Evolutionary conservation across 2,888 invertebrate species (phyloP).

Genomic region (Schizotus pectinicornis): DNA sequence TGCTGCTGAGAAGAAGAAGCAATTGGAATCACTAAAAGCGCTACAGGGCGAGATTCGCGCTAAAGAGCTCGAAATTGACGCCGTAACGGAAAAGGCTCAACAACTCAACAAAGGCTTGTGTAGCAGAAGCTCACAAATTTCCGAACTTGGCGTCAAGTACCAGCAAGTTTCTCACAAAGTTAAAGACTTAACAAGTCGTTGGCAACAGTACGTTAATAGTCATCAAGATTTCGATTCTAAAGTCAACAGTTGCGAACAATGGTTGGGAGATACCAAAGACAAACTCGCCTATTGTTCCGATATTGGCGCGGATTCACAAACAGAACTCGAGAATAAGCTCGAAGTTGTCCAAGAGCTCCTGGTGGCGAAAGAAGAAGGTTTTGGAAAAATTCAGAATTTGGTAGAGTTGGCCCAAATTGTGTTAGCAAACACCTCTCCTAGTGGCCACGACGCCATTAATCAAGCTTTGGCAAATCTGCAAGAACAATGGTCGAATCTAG

Average conservation of each 20-base stretch:
- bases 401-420: constrained; percentile 93
- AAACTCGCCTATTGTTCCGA: constrained; percentile 89
- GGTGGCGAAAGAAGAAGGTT: constrained; percentile 92
- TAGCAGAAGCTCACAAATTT: constrained; percentile 80
- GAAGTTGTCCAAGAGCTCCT: constrained; percentile 85
- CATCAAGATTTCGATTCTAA: constrained; percentile 88
- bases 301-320: constrained; percentile 76
- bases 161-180: constrained; percentile 89
- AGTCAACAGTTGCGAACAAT: constrained; percentile 78
- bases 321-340: constrained; percentile 84
- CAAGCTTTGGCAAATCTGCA: constrained; percentile 82
- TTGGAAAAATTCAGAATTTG: constrained; percentile 82
- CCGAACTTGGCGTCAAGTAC: constrained; percentile 91
- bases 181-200: constrained; percentile 87
- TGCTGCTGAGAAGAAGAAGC: constrained; percentile 81
- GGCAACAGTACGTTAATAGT: constrained; percentile 89
- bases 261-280: constrained; percentile 82
- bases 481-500: constrained; percentile 87
- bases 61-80: constrained; percentile 91
- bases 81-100: constrained; percentile 90
- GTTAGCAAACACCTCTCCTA: constrained; percentile 87
- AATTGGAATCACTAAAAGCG: constrained; percentile 78
- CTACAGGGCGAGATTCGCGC: constrained; percentile 89
- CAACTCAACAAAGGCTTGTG: constrained; percentile 77
- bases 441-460: constrained; percentile 87